Conservation (phyloP, 2,888 invertebrate species). For the Chironomus tentans region DNA sequence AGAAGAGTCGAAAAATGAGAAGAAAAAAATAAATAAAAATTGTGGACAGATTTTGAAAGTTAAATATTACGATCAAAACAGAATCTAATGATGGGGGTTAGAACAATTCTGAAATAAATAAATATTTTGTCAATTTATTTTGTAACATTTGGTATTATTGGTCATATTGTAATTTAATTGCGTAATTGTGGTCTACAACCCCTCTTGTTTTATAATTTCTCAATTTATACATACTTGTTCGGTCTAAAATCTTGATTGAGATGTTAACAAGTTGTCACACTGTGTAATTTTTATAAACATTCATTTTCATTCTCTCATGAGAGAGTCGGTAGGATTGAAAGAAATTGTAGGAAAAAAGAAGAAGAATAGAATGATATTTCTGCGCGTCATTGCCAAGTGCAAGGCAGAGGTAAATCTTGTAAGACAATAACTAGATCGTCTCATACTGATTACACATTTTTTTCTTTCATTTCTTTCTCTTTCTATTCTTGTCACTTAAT, state of each 20-base stretch:
- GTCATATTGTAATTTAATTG: constrained; percentile 19
- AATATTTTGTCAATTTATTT: constrained; percentile 14
- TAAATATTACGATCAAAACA: no score
- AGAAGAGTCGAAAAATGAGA: no score
- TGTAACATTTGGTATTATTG: constrained; percentile 22
- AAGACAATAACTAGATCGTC: constrained; percentile 10
- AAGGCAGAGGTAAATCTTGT: not conserved
- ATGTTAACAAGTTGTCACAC: constrained; percentile 24
- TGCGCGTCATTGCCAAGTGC: constrained; percentile 8
- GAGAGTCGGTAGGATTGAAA: not conserved
- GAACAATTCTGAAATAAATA: no score
- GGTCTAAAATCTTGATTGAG: constrained; percentile 12
- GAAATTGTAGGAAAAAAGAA: not conserved
- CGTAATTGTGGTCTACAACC: not conserved
- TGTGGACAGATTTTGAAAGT: constrained; percentile 20
- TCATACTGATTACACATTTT: not conserved
- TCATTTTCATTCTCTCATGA: not conserved
- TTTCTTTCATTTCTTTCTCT: not conserved
- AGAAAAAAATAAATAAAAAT: not conserved
- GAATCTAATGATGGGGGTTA: not conserved
- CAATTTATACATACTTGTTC: not conserved
- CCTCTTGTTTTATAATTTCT: not conserved
- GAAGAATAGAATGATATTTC: not conserved
- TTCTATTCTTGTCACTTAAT: constrained; percentile 6
- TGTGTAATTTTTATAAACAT: not conserved